Evolutionary conservation across 2,797 vertebrate genomes (phyloP).

Genomic region (Spizella passerina): DNA sequence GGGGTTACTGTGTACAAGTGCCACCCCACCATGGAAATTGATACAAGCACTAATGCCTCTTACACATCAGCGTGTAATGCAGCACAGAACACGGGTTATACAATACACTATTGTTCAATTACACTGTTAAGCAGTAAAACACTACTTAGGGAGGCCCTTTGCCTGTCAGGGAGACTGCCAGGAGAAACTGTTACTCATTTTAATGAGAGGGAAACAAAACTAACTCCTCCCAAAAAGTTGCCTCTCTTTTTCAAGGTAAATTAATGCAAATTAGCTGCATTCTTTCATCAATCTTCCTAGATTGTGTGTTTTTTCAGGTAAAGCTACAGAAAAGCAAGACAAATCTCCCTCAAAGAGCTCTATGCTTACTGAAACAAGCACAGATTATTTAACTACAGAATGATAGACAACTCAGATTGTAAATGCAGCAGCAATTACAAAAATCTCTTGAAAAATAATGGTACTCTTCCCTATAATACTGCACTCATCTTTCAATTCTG

Average conservation of each 20-base stretch:
- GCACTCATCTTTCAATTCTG: not conserved
- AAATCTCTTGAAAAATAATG: not conserved
- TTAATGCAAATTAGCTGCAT: not conserved
- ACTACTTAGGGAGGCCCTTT: constrained; percentile 9
- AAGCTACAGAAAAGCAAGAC: not conserved
- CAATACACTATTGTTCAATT: constrained; percentile 20
- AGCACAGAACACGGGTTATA: not conserved
- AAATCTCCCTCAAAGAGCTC: not conserved
- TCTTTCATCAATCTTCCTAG: not conserved
- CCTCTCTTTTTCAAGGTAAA: constrained; percentile 4
- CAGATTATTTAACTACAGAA: not conserved
- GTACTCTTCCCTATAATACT: not conserved
- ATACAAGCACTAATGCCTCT: constrained; percentile 40
- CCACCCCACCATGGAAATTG: constrained; percentile 44
- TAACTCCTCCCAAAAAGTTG: not conserved
- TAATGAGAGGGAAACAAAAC: constrained; percentile 35
- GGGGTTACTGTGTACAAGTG: not conserved
- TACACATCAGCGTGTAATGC: not conserved
- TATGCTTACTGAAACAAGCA: not conserved
- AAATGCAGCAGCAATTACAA: not conserved
- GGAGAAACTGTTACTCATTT: constrained; percentile 32
- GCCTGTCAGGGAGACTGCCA: constrained; percentile 24
- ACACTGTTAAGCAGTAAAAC: constrained; percentile 38
- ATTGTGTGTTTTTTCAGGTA: not conserved
- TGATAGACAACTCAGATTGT: not conserved